Percentiles rank a stretch among this genome's conserved stretches.
phyloP scores from a whole-genome alignment of 2,797 vertebrate species.

The Anas georgica region DNA sequence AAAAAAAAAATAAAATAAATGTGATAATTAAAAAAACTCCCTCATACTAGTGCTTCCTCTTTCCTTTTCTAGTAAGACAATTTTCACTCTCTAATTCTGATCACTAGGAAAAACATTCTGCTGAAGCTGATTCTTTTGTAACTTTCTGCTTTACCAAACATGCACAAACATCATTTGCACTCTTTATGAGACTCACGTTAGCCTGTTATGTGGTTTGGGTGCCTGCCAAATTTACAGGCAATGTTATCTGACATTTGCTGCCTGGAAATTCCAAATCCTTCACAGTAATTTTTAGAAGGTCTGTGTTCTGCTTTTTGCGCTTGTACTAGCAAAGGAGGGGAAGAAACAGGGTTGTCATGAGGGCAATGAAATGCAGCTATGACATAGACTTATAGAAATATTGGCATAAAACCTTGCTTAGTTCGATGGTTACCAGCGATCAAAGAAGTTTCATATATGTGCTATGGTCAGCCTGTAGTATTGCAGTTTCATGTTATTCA shows the following conservation, averaged over 20 bases:
- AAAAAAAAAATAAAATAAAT: background rate
- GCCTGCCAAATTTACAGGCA: background rate
- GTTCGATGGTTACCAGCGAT: background rate
- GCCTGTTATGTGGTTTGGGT: background rate
- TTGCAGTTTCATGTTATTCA: background rate
- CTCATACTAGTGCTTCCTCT: background rate
- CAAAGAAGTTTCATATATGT: background rate
- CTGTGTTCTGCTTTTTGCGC: rapidly evolving
- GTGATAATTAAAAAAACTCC: background rate
- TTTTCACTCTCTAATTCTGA: conserved; percentile 3
- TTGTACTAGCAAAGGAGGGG: background rate
- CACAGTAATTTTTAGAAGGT: background rate
- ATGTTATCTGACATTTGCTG: background rate
- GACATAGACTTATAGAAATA: background rate
- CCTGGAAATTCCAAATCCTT: background rate
- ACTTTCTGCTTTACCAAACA: background rate
- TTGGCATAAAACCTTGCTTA: background rate
- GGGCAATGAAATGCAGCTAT: background rate
- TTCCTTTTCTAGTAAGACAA: background rate
- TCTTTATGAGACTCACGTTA: background rate
- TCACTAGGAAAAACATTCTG: background rate
- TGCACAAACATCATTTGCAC: background rate
- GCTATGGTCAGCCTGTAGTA: background rate
- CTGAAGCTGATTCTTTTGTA: background rate
- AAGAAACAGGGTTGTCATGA: background rate